Conservation (phyloP, 37 sponge, comb jelly and placozoan genomes). For the Oscarella lobularis region DNA sequence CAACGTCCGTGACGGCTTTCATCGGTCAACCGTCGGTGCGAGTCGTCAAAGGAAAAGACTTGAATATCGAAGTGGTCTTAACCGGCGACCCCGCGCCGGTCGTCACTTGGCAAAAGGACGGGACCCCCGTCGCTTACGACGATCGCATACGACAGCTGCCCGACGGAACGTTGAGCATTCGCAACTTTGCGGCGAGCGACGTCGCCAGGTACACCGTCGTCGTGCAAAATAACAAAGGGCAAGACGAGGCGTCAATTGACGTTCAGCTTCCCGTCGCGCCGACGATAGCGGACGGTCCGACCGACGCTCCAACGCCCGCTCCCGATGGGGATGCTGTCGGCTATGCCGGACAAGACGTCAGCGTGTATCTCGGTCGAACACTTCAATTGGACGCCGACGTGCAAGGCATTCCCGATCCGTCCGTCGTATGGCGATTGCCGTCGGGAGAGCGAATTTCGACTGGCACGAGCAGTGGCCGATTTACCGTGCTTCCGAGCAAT, state of each 20-base stretch:
- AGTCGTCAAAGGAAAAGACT: background rate
- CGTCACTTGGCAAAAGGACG: background rate
- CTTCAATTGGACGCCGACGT: too few relatives aligned
- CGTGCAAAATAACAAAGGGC: background rate
- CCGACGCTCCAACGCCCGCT: too few relatives aligned
- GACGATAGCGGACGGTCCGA: too few relatives aligned
- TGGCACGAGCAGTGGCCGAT: too few relatives aligned
- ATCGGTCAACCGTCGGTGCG: background rate
- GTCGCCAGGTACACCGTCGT: background rate
- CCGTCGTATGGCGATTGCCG: too few relatives aligned
- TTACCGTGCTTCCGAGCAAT: too few relatives aligned
- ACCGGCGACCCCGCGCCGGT: background rate
- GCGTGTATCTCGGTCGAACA: too few relatives aligned
- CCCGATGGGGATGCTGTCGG: too few relatives aligned
- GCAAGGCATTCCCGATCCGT: too few relatives aligned
- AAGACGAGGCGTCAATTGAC: background rate
- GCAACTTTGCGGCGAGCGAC: background rate
- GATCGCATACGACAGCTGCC: background rate
- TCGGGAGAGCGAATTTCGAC: too few relatives aligned
- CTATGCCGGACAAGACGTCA: too few relatives aligned
- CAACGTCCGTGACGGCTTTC: background rate
- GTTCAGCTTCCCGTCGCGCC: background rate
- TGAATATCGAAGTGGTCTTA: background rate
- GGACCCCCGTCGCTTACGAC: background rate
- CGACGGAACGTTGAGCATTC: background rate